A percentile compares a stretch with the other conserved stretches of the same genome.
Conservation (phyloP, 2,888 invertebrate genomes). For the Brachyopa scutellaris region DNA sequence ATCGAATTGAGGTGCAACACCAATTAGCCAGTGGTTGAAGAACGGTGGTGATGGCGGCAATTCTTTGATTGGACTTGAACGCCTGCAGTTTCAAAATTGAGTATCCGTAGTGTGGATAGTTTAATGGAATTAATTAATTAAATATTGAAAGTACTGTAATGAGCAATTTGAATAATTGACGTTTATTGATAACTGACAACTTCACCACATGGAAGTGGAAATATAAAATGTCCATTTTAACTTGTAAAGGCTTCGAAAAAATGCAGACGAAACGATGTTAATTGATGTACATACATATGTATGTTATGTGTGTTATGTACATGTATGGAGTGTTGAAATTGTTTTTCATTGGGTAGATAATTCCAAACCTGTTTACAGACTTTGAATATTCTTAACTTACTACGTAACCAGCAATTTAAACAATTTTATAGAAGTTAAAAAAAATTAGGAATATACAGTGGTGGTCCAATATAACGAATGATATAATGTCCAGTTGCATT, state of each 20-base stretch:
- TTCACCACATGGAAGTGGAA: background rate
- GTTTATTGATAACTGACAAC: slow-evolving; percentile 46
- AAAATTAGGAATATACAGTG: too few species aligned
- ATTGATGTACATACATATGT: too few species aligned
- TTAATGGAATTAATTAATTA: slow-evolving; percentile 61
- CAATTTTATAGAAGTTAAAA: too few species aligned
- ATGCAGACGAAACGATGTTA: background rate
- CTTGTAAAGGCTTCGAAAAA: background rate
- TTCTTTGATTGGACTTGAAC: slow-evolving; percentile 52
- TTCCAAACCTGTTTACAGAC: too few species aligned
- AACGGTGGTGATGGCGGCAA: slow-evolving; percentile 12
- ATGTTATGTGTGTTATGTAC: too few species aligned
- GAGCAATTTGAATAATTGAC: slow-evolving; percentile 52
- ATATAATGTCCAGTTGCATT: too few species aligned
- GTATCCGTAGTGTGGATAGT: slow-evolving; percentile 34
- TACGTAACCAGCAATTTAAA: too few species aligned
- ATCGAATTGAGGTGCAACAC: slow-evolving; percentile 51
- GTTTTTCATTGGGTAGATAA: too few species aligned
- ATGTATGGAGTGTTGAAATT: too few species aligned
- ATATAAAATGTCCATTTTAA: slow-evolving; percentile 4
- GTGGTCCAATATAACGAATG: too few species aligned
- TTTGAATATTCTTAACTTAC: too few species aligned
- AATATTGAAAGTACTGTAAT: slow-evolving; percentile 43
- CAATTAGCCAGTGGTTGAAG: slow-evolving; percentile 54
- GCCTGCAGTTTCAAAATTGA: slow-evolving; percentile 40